Evolutionary conservation across 1,140 invertebrate genomes (phyloP), one percentile per base, ranked within the genome.

Genomic region (Apis cerana): DNA sequence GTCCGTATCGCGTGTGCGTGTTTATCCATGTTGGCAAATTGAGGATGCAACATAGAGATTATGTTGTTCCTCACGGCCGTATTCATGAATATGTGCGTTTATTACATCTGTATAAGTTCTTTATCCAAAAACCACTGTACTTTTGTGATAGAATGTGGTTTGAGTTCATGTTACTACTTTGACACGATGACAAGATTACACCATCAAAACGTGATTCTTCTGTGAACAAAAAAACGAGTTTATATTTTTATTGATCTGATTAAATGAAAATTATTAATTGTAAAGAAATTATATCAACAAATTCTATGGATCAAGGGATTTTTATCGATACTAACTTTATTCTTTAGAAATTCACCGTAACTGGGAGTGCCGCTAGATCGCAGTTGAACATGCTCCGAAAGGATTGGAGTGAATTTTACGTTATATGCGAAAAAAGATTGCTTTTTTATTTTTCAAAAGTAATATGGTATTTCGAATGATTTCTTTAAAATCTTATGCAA

Each of bases 131-230:
- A 82, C 48, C 65, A 48, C 15, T 79, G 12, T 21, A 72, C 33
- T 17, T 54, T 43, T n/a, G 76, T 17, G 33, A 72, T 52, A 61
- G 58, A 81, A 61, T 52, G 50, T 23, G 64, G 61, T 75, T 79
- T 59, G 75, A 81, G 72, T 82, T 85, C 85, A 85, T 84, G 85
- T 80, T 85, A 85, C 68, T 85, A 74, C 86, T 88, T 83, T 86
- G 80, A 87, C 88, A 89, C 88, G 86, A 82, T 89, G 81, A 88
- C 87, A 88, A 84, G 85, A 65, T 59, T 76, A 62, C 64, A 50
- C 61, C 58, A 64, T 1, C 21, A 54, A 77, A 82, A 81, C 79
- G 71, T 84, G 83, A 75, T 78, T 59, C 21, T 68, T 71, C 58
- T 80, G 75, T 81, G 72, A 81, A 76, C 67, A 74, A 50, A 76